Percentiles rank a stretch among this genome's conserved stretches.
Evolutionary conservation across 2,113 vertebrate genomes (phyloP).

Genomic region (Solea senegalensis): DNA sequence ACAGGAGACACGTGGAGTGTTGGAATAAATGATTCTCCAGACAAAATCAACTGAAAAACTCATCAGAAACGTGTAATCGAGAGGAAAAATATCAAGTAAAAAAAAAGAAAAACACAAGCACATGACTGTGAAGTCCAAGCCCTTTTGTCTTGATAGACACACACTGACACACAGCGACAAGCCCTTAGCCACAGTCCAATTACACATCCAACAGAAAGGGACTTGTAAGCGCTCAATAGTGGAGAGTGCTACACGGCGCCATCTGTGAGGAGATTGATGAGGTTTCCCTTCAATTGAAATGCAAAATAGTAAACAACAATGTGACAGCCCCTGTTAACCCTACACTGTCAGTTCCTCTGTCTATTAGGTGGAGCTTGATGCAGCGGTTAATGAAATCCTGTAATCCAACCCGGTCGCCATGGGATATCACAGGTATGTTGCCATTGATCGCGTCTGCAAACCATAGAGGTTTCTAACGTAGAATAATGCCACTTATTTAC

Average conservation of each 20-base stretch:
- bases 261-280: constrained; percentile 2
- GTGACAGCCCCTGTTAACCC: not conserved
- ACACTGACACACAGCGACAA: not conserved
- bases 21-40: constrained; percentile 27
- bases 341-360: too few relatives aligned
- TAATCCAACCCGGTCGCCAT: too few relatives aligned
- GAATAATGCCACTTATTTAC: too few relatives aligned
- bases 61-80: constrained; percentile 5
- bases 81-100: constrained; percentile 9
- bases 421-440: too few relatives aligned
- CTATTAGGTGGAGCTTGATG: too few relatives aligned
- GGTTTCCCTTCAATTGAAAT: not conserved
- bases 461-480: too few relatives aligned
- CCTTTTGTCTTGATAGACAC: not conserved
- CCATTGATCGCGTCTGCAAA: too few relatives aligned
- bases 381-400: too few relatives aligned
- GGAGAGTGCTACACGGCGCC: too few relatives aligned
- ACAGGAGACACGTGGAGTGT: constrained; percentile 16
- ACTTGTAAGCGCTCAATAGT: not conserved
- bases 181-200: constrained; percentile 9
- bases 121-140: constrained; percentile 4
- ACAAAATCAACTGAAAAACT: constrained; percentile 5
- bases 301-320: not conserved
- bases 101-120: not conserved
- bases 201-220: not conserved